Percentiles rank a stretch among this genome's conserved stretches.
These are phyloP conservation scores for Belonocnema kinseyi DNA, from an alignment of 1,140 invertebrate genomes.

Conservation along the genomic window DNA sequence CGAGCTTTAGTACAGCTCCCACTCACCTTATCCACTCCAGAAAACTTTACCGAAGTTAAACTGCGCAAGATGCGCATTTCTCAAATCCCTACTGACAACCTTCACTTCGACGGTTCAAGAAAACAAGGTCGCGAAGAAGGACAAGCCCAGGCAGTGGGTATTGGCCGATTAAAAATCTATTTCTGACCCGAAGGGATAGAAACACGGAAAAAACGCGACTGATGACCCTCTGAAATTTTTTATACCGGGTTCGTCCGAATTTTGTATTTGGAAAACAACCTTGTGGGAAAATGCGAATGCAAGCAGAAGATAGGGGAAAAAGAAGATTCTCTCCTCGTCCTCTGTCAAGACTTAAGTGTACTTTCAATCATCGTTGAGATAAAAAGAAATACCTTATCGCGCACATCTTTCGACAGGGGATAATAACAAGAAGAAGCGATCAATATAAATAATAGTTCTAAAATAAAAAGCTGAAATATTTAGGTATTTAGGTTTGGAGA, in stretches of 20 bases:
- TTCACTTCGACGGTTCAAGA: slow-evolving; percentile 43
- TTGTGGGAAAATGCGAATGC: slow-evolving; percentile 32
- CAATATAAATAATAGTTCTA: not conserved
- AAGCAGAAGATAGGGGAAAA: slow-evolving; percentile 40
- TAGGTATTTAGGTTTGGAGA: no score
- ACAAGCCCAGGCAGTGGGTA: not conserved
- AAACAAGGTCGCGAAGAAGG: slow-evolving; percentile 36
- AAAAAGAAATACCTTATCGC: slow-evolving; percentile 30
- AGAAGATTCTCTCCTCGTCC: slow-evolving; percentile 13
- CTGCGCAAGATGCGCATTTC: slow-evolving; percentile 69
- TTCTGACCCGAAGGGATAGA: not conserved
- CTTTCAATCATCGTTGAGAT: slow-evolving; percentile 13
- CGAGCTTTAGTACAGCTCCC: slow-evolving; percentile 66
- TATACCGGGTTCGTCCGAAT: not conserved
- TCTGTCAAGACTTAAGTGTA: slow-evolving; percentile 38
- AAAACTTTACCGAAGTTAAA: slow-evolving; percentile 66
- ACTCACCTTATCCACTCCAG: slow-evolving; percentile 68
- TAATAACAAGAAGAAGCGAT: slow-evolving; percentile 1
- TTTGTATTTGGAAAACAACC: not conserved
- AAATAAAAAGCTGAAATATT: no score
- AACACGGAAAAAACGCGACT: not conserved
- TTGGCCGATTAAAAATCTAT: not conserved
- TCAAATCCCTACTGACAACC: slow-evolving; percentile 62
- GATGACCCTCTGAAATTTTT: slow-evolving; percentile 9
- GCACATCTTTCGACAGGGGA: slow-evolving; percentile 7